Evolutionary conservation across 2,888 invertebrate genomes (phyloP).

Genomic region (Andrena bucephala): DNA sequence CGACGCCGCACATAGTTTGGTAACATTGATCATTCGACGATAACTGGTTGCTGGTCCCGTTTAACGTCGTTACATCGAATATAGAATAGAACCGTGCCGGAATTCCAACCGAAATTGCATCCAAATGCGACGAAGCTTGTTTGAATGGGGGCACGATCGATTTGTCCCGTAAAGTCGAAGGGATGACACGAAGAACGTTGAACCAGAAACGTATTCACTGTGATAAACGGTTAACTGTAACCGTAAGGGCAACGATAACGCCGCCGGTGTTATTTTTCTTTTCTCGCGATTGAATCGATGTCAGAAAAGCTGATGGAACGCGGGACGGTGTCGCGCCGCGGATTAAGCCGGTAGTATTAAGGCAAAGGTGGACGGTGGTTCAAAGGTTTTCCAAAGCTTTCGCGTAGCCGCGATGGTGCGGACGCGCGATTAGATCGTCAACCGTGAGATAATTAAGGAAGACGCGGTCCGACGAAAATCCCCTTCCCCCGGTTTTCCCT

Average conservation of each 20-base stretch:
- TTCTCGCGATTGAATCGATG: neutral
- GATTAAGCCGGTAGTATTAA: slow-evolving; percentile 40
- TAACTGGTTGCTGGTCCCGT: slow-evolving; percentile 26
- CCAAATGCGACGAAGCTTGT: slow-evolving; percentile 71
- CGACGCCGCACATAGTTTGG: slow-evolving; percentile 74
- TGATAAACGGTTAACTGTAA: slow-evolving; percentile 16
- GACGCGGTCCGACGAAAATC: slow-evolving; percentile 77
- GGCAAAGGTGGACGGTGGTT: slow-evolving; percentile 59
- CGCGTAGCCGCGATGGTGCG: slow-evolving; percentile 70
- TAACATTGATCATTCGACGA: slow-evolving; percentile 79
- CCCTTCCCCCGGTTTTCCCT: slow-evolving; percentile 45
- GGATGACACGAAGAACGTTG: slow-evolving; percentile 43
- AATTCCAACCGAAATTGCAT: slow-evolving; percentile 79
- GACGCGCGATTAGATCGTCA: slow-evolving; percentile 81
- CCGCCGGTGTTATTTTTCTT: neutral
- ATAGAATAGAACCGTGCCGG: slow-evolving; percentile 77
- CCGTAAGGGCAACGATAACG: neutral
- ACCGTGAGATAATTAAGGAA: slow-evolving; percentile 82
- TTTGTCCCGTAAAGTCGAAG: slow-evolving; percentile 57
- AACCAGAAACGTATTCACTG: neutral
- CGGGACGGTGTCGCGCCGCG: neutral
- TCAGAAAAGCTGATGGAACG: neutral
- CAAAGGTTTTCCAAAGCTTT: slow-evolving; percentile 75
- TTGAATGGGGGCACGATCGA: slow-evolving; percentile 54
- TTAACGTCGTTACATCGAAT: slow-evolving; percentile 73